These are phyloP conservation scores for Zaprionus nigranus DNA, from an alignment of 1,140 invertebrate species.

Conservation along the genomic window DNA sequence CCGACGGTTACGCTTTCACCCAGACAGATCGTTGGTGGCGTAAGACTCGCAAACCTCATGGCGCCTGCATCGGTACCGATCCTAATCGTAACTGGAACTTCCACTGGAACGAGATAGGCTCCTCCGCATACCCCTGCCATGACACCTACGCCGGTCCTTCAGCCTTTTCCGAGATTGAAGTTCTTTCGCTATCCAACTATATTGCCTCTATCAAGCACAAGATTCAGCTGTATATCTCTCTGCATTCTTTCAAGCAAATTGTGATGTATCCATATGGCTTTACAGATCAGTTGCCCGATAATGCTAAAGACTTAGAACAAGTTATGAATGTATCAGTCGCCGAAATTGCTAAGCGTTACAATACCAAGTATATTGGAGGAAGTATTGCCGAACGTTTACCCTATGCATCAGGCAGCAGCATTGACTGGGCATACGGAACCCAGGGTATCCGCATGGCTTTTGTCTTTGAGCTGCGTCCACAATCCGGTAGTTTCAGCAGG, in stretches of 20 bases:
- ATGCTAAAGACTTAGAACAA: constrained; percentile 57
- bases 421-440: constrained; percentile 89
- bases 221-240: constrained; percentile 84
- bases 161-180: constrained; percentile 88
- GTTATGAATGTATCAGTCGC: constrained; percentile 83
- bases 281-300: constrained; percentile 65
- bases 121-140: constrained; percentile 86
- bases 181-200: constrained; percentile 84
- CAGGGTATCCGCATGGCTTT: neutral
- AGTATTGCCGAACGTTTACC: constrained; percentile 82
- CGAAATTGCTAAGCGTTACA: constrained; percentile 83
- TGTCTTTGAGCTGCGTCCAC: neutral
- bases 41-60: constrained; percentile 88
- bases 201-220: constrained; percentile 78
- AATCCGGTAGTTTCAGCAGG: rapidly evolving
- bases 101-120: constrained; percentile 88
- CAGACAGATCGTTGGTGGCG: constrained; percentile 89
- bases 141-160: constrained; percentile 86
- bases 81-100: constrained; percentile 91
- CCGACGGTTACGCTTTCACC: constrained; percentile 92
- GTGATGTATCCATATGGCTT: constrained; percentile 85
- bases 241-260: constrained; percentile 85
- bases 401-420: constrained; percentile 85
- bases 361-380: constrained; percentile 85
- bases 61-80: constrained; percentile 87